Conservation (phyloP, 1,140 invertebrate species). For the Ptiloglossa arizonensis region DNA sequence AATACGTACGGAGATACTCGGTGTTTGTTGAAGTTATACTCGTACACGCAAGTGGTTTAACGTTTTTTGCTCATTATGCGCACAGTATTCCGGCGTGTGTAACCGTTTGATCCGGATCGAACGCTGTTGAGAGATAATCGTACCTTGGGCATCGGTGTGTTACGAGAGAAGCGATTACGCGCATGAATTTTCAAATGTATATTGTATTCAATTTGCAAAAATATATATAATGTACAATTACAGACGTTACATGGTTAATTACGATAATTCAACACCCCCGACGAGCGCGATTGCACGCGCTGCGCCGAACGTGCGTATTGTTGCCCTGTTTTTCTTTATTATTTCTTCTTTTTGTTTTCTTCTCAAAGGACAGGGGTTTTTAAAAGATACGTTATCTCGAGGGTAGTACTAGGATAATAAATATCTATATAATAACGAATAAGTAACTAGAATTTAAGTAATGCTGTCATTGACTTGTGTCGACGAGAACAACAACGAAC, state of each 20-base stretch:
- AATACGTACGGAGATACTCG: not conserved
- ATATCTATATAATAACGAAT: slow-evolving; percentile 31
- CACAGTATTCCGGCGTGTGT: slow-evolving; percentile 35
- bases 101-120: not conserved
- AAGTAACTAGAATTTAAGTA: slow-evolving; percentile 29
- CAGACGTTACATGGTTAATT: slow-evolving; percentile 44
- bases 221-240: slow-evolving; percentile 53
- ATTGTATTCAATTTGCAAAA: slow-evolving; percentile 57
- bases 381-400: not conserved
- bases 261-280: slow-evolving; percentile 14
- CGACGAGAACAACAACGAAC: slow-evolving; percentile 7
- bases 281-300: not conserved
- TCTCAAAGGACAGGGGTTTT: not conserved
- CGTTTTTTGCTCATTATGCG: slow-evolving; percentile 46
- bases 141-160: slow-evolving; percentile 32
- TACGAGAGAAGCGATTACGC: slow-evolving; percentile 5
- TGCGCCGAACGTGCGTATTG: not conserved
- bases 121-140: slow-evolving; percentile 6
- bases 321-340: no score
- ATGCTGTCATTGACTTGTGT: slow-evolving; percentile 9
- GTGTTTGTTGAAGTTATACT: slow-evolving; percentile 20
- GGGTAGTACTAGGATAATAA: slow-evolving; percentile 29
- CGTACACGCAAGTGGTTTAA: not conserved
- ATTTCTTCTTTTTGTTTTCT: not conserved
- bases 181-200: slow-evolving; percentile 50